A percentile compares a stretch with the other conserved stretches of the same genome.
These are phyloP conservation scores for Cordylochernes scorpioides DNA, from an alignment of 2,888 invertebrate genomes.

Conservation along the genomic window DNA sequence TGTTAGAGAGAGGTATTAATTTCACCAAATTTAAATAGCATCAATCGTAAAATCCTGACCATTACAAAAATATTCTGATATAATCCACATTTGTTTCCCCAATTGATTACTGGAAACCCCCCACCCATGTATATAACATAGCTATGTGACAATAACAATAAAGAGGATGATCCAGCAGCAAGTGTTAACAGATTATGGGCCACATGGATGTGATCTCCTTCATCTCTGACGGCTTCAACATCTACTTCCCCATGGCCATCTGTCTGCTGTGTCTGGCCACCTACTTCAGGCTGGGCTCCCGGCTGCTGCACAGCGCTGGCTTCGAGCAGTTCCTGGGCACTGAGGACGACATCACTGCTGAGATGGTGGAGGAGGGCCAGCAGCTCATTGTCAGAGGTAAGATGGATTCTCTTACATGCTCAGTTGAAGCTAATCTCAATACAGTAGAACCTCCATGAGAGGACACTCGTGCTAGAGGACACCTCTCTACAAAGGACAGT, in stretches of 20 bases:
- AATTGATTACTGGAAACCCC: too few species aligned
- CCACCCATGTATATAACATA: too few species aligned
- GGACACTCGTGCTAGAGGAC: too few species aligned
- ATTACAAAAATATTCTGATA: too few species aligned
- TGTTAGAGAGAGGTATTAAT: too few species aligned
- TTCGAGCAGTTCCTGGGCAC: slow-evolving; percentile 92
- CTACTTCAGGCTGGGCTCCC: slow-evolving; percentile 71
- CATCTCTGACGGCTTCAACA: slow-evolving; percentile 89
- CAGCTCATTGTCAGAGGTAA: slow-evolving; percentile 66
- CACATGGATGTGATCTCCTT: slow-evolving; percentile 95
- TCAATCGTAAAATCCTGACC: too few species aligned
- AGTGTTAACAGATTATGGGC: slow-evolving; percentile 11
- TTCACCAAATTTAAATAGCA: too few species aligned
- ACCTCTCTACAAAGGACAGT: too few species aligned
- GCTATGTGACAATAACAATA: neutral
- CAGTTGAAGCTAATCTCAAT: too few species aligned
- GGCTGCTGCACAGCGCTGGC: slow-evolving; percentile 62
- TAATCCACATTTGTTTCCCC: too few species aligned
- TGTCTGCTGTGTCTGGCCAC: slow-evolving; percentile 73
- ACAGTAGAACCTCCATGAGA: too few species aligned
- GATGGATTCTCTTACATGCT: too few species aligned
- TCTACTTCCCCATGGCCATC: slow-evolving; percentile 94
- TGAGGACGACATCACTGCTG: slow-evolving; percentile 68
- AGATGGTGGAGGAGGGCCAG: slow-evolving; percentile 72
- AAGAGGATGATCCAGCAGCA: slow-evolving; percentile 3